Percentiles rank a stretch among this genome's conserved stretches.
phyloP scores from a whole-genome alignment of 2,113 vertebrate genomes.

The Prunella himalayana region DNA sequence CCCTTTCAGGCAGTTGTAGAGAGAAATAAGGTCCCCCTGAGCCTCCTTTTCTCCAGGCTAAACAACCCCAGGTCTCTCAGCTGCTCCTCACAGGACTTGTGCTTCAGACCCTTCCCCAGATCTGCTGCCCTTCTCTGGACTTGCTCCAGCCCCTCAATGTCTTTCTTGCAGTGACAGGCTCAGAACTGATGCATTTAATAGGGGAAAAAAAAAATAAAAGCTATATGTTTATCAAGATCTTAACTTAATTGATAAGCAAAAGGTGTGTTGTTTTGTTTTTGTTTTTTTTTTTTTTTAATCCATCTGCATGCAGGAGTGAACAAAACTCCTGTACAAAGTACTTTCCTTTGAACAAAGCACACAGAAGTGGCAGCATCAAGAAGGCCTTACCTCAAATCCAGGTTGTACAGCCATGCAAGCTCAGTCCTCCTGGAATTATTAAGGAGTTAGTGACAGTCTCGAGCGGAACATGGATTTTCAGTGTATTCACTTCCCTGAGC shows the following conservation, averaged over 20 bases:
- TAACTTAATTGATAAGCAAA: not conserved
- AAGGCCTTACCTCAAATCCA: not conserved
- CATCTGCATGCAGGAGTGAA: not conserved
- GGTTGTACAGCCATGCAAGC: not conserved
- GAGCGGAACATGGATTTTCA: not conserved
- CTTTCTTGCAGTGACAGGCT: not conserved
- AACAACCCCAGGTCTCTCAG: not conserved
- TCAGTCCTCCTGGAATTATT: not conserved
- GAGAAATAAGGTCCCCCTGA: not conserved
- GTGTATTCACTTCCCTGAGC: not conserved
- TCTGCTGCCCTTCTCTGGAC: not conserved
- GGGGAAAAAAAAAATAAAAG: not conserved
- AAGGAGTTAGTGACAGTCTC: not conserved
- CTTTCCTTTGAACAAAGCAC: not conserved
- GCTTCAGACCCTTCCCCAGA: not conserved
- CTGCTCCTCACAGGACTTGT: not conserved
- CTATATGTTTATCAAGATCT: not conserved
- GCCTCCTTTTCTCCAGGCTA: not conserved
- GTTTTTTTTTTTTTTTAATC: not conserved
- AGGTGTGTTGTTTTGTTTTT: rapidly evolving
- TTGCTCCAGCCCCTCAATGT: not conserved
- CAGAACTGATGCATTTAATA: not conserved
- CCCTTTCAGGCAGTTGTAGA: not conserved
- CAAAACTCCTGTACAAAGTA: not conserved
- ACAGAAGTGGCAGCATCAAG: not conserved